Evolutionary conservation across 2,113 vertebrate species (phyloP).

Genomic region (Morone saxatilis): DNA sequence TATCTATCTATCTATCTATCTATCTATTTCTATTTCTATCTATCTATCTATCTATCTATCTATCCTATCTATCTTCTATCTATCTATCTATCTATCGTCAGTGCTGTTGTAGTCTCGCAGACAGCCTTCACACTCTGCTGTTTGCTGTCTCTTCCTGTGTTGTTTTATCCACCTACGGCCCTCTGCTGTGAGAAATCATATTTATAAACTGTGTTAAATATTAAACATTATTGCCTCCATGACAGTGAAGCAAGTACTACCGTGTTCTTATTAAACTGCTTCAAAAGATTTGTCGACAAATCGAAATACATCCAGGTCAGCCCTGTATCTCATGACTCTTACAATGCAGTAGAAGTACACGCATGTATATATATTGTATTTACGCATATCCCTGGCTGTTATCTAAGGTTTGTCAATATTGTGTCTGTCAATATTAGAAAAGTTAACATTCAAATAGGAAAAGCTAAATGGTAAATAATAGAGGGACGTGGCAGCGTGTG

Average conservation of each 20-base stretch:
- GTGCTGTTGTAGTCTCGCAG: neutral
- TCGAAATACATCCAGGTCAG: neutral
- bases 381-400: neutral
- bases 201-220: constrained; percentile 54
- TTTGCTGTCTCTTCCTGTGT: constrained; percentile 45
- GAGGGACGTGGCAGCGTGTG: neutral
- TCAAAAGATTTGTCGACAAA: neutral
- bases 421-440: neutral
- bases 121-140: constrained; percentile 41
- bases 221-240: neutral
- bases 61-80: constrained; percentile 1
- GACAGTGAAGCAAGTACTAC: neutral
- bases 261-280: neutral
- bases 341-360: neutral
- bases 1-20: constrained; percentile 1
- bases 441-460: neutral
- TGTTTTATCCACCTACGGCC: constrained; percentile 61
- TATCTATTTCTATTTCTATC: neutral
- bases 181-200: constrained; percentile 62
- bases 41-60: neutral
- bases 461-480: neutral
- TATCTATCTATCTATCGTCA: neutral
- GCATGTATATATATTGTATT: neutral
- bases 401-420: too few species aligned
- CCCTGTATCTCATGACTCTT: neutral